These are phyloP conservation scores for Chloroceryle inda DNA, from an alignment of 2,797 vertebrate genomes.

Conservation along the genomic window DNA sequence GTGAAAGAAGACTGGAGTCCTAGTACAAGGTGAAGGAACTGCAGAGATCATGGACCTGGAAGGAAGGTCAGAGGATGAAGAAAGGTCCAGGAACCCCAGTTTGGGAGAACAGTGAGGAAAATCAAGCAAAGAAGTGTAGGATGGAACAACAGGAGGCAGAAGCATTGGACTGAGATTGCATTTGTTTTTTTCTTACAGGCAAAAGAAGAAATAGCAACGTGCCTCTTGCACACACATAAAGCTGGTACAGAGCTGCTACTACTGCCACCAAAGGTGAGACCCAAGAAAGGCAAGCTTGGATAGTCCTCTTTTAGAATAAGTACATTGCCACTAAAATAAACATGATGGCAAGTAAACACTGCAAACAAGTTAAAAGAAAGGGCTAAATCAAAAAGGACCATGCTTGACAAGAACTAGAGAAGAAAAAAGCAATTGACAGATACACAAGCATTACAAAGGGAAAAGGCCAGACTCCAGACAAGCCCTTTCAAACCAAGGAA, in stretches of 20 bases:
- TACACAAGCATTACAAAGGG: not conserved
- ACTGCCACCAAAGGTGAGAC: not conserved
- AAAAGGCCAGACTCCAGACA: not conserved
- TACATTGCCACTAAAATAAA: not conserved
- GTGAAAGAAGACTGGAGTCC: not conserved
- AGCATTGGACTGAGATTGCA: not conserved
- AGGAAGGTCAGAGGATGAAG: not conserved
- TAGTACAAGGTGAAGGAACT: not conserved
- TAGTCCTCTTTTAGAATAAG: not conserved
- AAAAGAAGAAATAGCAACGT: not conserved
- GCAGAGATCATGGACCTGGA: not conserved
- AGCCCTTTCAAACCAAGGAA: not conserved
- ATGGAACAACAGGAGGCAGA: not conserved
- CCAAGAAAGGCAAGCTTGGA: not conserved
- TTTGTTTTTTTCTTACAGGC: not conserved
- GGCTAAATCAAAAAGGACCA: not conserved
- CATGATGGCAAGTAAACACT: not conserved
- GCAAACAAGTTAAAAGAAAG: not conserved
- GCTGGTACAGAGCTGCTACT: not conserved
- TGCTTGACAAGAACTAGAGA: not conserved
- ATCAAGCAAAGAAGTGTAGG: not conserved
- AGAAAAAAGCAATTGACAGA: not conserved
- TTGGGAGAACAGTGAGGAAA: not conserved
- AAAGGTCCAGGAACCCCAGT: not conserved
- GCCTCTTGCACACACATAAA: not conserved